These are phyloP conservation scores for Choloepus hoffmanni DNA, from an alignment of 2,113 vertebrate species.

Conservation along the genomic window DNA sequence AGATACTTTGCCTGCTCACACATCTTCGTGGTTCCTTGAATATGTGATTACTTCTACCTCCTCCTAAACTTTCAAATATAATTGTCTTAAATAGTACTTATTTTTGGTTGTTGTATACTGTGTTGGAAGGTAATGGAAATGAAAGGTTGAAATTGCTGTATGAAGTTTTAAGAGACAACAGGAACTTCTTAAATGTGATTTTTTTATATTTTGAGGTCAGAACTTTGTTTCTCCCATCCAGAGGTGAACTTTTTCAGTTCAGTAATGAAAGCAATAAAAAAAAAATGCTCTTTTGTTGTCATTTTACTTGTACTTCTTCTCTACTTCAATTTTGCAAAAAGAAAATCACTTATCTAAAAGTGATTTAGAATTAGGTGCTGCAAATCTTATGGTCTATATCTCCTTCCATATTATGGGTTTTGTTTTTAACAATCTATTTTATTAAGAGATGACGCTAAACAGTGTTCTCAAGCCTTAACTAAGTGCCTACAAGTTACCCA, in stretches of 20 bases:
- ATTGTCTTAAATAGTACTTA: constrained; percentile 64
- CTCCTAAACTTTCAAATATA: constrained; percentile 66
- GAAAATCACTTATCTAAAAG: neutral
- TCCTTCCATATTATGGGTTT: neutral
- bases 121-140: constrained; percentile 67
- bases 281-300: neutral
- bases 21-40: constrained; percentile 34
- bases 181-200: constrained; percentile 29
- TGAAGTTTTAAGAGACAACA: constrained; percentile 53
- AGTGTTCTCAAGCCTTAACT: neutral
- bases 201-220: constrained; percentile 33
- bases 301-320: neutral
- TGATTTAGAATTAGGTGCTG: neutral
- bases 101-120: constrained; percentile 60
- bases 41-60: constrained; percentile 62
- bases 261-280: constrained; percentile 1
- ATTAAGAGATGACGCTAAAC: neutral
- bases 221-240: neutral
- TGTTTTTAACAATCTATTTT: neutral
- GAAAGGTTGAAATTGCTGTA: constrained; percentile 49
- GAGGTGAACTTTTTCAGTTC: neutral
- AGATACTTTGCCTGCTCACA: constrained; percentile 1
- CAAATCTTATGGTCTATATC: neutral
- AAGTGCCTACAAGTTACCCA: neutral
- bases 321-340: neutral